phyloP scores from a whole-genome alignment of 2,797 vertebrate genomes.

The Etheostoma nigrum region DNA sequence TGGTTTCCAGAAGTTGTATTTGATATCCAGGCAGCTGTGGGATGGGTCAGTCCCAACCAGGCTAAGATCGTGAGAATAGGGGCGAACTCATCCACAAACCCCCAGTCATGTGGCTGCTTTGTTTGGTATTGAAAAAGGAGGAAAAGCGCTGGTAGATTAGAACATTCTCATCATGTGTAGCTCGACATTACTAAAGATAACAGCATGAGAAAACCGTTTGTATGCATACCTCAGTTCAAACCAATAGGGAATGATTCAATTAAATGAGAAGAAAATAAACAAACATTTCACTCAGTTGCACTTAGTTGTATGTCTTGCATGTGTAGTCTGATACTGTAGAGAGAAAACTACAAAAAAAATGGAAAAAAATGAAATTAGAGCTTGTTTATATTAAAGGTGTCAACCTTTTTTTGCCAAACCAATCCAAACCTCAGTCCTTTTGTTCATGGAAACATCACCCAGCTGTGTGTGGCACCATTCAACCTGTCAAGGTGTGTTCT shows the following conservation, averaged over 20 bases:
- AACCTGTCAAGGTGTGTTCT: slow-evolving; percentile 81
- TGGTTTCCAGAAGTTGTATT: slow-evolving; percentile 83
- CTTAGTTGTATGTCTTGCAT: slow-evolving; percentile 97
- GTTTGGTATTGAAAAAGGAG: slow-evolving; percentile 88
- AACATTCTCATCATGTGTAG: slow-evolving; percentile 97
- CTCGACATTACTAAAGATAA: slow-evolving; percentile 96
- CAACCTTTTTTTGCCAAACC: slow-evolving; percentile 84
- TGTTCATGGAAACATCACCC: slow-evolving; percentile 87
- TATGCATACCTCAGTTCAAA: slow-evolving; percentile 96
- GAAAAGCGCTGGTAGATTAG: slow-evolving; percentile 91
- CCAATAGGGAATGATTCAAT: slow-evolving; percentile 95
- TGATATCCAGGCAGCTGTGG: slow-evolving; percentile 89
- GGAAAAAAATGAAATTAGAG: slow-evolving; percentile 85
- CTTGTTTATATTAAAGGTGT: slow-evolving; percentile 89
- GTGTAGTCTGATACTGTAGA: slow-evolving; percentile 97
- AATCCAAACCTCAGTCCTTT: slow-evolving; percentile 94
- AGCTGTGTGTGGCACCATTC: slow-evolving; percentile 68
- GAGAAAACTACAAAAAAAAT: slow-evolving; percentile 78
- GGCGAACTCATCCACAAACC: slow-evolving; percentile 82
- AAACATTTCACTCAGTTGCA: slow-evolving; percentile 96
- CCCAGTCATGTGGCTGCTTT: slow-evolving; percentile 87
- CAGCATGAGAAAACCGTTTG: slow-evolving; percentile 97
- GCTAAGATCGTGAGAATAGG: slow-evolving; percentile 87
- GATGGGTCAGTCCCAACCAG: slow-evolving; percentile 86
- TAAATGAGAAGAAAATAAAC: slow-evolving; percentile 76